Evolutionary conservation across 2,888 invertebrate genomes (phyloP).

Genomic region (Pseudococcus longispinus): DNA sequence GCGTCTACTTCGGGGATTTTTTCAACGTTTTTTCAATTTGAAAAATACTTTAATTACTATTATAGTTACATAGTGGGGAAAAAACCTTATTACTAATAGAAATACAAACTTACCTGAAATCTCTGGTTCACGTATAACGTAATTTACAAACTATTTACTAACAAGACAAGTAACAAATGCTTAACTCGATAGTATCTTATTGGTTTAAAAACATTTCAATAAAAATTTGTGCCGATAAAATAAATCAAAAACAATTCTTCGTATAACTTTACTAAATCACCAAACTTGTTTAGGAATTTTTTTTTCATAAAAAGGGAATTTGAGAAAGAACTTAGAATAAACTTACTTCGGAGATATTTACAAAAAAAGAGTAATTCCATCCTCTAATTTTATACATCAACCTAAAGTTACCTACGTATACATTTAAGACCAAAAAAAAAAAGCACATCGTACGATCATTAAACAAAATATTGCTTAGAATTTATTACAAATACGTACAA

Average conservation of each 20-base stretch:
- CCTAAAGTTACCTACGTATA: neutral
- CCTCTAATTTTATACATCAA: neutral
- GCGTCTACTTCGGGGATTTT: too few relatives aligned
- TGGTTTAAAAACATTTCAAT: neutral
- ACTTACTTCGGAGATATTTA: neutral
- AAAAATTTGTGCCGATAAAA: neutral
- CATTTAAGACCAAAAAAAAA: neutral
- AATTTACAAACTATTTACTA: neutral
- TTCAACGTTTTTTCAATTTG: too few relatives aligned
- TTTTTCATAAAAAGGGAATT: neutral
- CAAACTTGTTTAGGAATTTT: neutral
- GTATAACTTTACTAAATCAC: neutral
- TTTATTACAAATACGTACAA: constrained; percentile 44
- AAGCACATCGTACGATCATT: neutral
- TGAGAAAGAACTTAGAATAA: neutral
- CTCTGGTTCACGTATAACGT: neutral
- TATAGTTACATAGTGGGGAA: too few relatives aligned
- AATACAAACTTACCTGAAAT: neutral
- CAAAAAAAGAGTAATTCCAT: neutral
- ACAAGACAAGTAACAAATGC: neutral
- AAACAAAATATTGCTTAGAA: constrained; percentile 34
- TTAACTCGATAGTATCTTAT: neutral
- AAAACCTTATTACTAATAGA: neutral
- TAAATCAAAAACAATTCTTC: neutral
- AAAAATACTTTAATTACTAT: too few relatives aligned